Percentiles rank a stretch among this genome's conserved stretches.
Evolutionary conservation across 2,797 vertebrate genomes (phyloP).

Genomic region (Oryzias dopingdopingensis): DNA sequence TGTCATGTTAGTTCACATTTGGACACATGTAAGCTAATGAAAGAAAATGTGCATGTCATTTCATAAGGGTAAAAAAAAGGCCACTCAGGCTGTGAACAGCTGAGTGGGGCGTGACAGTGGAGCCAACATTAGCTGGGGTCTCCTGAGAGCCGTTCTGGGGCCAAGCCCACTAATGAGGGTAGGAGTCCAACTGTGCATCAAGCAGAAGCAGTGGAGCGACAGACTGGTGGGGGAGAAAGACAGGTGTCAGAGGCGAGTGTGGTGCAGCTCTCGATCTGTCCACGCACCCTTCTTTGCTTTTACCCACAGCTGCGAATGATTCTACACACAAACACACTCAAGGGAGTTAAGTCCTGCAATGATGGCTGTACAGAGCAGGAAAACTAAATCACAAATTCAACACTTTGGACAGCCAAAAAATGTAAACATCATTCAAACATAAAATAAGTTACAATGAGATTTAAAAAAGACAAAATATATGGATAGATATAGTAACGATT

Average conservation of each 20-base stretch:
- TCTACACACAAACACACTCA: conserved; percentile 8
- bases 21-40: not conserved
- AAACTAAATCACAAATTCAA: too few relatives aligned
- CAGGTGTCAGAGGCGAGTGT: conserved; percentile 44
- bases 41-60: not conserved
- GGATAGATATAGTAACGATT: too few relatives aligned
- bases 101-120: conserved; percentile 31
- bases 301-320: conserved; percentile 63
- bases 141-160: conserved; percentile 53
- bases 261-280: conserved; percentile 27
- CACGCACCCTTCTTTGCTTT: conserved; percentile 15
- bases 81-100: conserved; percentile 22
- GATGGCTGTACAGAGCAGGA: not conserved
- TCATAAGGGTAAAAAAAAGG: not conserved
- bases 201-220: conserved; percentile 3
- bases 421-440: not conserved
- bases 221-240: conserved; percentile 27
- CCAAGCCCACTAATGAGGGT: conserved; percentile 45
- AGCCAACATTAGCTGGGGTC: conserved; percentile 38
- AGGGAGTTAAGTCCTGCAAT: conserved; percentile 9
- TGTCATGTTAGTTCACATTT: conserved; percentile 8
- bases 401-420: not conserved
- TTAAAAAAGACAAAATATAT: too few relatives aligned
- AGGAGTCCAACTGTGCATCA: conserved; percentile 28
- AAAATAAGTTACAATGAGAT: too few relatives aligned